Percentiles rank a stretch among this genome's conserved stretches.
Conservation (phyloP, 2,888 invertebrate species). For the Hesperia comma region DNA sequence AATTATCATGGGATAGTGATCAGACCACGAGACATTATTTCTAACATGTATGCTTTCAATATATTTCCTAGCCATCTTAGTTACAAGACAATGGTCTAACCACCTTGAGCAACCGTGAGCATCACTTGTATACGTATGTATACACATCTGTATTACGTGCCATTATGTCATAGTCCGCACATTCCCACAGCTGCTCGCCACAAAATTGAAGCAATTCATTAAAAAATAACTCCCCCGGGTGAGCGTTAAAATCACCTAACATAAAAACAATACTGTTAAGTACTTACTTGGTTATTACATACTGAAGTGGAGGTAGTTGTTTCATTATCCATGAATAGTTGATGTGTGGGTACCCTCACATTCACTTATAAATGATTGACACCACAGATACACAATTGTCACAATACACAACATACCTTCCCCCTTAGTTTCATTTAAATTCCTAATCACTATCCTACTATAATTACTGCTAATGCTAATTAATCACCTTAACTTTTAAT, state of each 20-base stretch:
- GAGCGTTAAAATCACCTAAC: conserved; percentile 28
- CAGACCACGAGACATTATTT: conserved; percentile 36
- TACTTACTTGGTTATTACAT: no score
- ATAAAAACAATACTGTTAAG: conserved; percentile 23
- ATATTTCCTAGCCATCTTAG: conserved; percentile 10
- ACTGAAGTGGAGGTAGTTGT: no score
- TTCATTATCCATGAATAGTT: no score
- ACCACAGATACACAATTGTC: no score
- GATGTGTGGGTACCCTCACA: no score
- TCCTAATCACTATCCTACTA: no score
- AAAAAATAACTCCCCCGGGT: conserved; percentile 35
- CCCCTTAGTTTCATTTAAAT: no score
- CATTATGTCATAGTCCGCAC: conserved; percentile 29
- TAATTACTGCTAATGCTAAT: no score
- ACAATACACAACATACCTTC: no score
- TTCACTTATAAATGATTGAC: no score
- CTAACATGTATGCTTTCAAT: conserved; percentile 24
- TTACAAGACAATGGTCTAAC: conserved; percentile 34
- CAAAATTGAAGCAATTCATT: conserved; percentile 33
- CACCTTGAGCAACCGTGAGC: conserved; percentile 32
- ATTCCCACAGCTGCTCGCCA: conserved; percentile 30
- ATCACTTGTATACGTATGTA: conserved; percentile 30
- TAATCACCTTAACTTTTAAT: no score
- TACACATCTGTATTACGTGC: conserved; percentile 8
- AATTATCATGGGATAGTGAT: conserved; percentile 32